phyloP scores from a whole-genome alignment of 2,113 vertebrate genomes.

The Carassius carassius region DNA sequence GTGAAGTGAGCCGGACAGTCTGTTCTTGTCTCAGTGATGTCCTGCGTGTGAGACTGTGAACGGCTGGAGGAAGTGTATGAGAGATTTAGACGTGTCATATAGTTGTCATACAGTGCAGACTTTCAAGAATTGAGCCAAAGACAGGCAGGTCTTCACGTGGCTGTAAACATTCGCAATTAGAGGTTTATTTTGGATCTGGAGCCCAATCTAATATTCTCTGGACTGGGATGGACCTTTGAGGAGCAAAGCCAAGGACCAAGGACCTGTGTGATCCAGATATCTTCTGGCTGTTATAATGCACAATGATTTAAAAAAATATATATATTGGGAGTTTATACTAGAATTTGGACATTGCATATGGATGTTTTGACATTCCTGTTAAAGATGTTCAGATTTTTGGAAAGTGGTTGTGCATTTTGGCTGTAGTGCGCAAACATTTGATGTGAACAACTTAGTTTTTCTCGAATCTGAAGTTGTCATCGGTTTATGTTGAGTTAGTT shows the following conservation, averaged over 20 bases:
- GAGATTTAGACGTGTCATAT: neutral
- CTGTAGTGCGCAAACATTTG: neutral
- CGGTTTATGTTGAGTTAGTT: constrained; percentile 10
- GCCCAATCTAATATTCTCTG: neutral
- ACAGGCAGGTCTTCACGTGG: neutral
- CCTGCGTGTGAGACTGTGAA: constrained; percentile 9
- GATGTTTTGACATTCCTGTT: too few species aligned
- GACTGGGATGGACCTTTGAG: neutral
- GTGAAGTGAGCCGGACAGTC: constrained; percentile 22
- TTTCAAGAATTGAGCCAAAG: neutral
- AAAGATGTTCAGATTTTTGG: neutral
- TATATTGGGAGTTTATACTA: neutral
- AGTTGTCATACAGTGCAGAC: neutral
- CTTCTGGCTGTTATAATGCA: neutral
- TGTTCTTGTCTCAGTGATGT: constrained; percentile 46
- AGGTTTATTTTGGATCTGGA: neutral
- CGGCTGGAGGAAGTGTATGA: neutral
- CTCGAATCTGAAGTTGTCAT: neutral
- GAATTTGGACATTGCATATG: neutral
- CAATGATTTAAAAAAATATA: neutral
- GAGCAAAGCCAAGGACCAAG: neutral
- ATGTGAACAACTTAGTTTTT: neutral
- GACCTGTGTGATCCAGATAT: neutral
- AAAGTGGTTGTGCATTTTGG: constrained; percentile 4
- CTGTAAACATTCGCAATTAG: neutral